A percentile compares a stretch with the other conserved stretches of the same genome.
These are phyloP conservation scores for Augochlora pura DNA, from an alignment of 1,140 invertebrate species.

Conservation along the genomic window DNA sequence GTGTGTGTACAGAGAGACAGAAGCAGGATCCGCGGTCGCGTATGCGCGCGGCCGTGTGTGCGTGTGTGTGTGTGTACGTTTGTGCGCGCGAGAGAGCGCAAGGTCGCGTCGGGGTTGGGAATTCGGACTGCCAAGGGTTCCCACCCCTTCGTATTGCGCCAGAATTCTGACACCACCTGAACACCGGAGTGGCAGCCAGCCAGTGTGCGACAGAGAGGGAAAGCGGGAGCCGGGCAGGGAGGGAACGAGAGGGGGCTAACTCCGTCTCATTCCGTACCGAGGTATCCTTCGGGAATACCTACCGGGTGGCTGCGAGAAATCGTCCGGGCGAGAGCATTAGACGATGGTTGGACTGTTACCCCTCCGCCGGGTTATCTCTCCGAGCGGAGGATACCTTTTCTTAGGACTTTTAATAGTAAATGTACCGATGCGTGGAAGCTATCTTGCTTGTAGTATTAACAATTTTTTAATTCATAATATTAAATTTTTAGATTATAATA, in stretches of 20 bases:
- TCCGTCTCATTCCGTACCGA: constrained; percentile 44
- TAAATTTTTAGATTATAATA: too few species aligned
- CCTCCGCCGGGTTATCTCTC: too few species aligned
- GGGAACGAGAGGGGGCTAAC: constrained; percentile 10
- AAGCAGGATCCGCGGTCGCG: not conserved
- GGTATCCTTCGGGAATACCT: constrained; percentile 61
- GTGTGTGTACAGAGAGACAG: not conserved
- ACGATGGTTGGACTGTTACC: too few species aligned
- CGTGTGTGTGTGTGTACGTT: too few species aligned
- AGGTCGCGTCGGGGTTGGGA: constrained; percentile 69
- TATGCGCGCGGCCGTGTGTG: constrained; percentile 8
- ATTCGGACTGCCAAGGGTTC: constrained; percentile 69
- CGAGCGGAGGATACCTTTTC: too few species aligned
- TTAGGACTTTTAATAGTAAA: too few species aligned
- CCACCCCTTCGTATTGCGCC: constrained; percentile 66
- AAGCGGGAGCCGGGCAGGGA: constrained; percentile 7
- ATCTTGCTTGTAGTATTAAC: too few species aligned
- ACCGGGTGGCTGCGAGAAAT: constrained; percentile 41
- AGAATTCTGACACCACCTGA: constrained; percentile 62
- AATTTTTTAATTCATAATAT: too few species aligned
- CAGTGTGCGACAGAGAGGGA: constrained; percentile 18
- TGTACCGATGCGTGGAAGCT: too few species aligned
- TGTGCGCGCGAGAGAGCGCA: constrained; percentile 50
- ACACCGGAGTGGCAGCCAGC: constrained; percentile 11
- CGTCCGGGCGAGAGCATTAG: too few species aligned